Percentiles rank a stretch among this genome's conserved stretches.
These are phyloP conservation scores for Scortum barcoo DNA, from an alignment of 2,113 vertebrate genomes.

Conservation along the genomic window DNA sequence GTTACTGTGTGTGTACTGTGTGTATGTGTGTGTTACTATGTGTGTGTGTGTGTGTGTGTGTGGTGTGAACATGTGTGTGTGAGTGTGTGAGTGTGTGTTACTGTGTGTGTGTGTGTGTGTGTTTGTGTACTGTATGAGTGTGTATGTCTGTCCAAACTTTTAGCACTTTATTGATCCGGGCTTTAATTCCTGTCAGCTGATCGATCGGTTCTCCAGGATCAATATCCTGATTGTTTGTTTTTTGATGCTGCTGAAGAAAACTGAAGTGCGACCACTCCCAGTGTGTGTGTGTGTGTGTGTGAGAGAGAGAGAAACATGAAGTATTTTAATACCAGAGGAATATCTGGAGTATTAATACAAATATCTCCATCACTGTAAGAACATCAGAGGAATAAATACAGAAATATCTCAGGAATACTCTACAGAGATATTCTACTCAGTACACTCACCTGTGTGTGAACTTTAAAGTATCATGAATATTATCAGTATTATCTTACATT, in stretches of 20 bases:
- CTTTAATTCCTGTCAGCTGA: constrained; percentile 30
- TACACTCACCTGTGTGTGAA: too few relatives aligned
- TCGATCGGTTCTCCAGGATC: constrained; percentile 35
- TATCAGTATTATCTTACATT: too few relatives aligned
- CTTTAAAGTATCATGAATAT: too few relatives aligned
- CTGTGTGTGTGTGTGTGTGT: not conserved
- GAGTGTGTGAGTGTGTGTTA: not conserved
- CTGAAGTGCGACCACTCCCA: constrained; percentile 66
- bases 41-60: not conserved
- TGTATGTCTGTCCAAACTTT: constrained; percentile 20
- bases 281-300: constrained; percentile 28
- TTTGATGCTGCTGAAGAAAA: constrained; percentile 31
- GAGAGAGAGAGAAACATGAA: not conserved
- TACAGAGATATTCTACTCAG: too few relatives aligned
- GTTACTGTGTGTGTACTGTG: constrained; percentile 1
- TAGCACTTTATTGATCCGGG: constrained; percentile 8
- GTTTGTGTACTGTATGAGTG: too few relatives aligned
- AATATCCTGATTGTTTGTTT: not conserved
- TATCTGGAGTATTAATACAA: too few relatives aligned
- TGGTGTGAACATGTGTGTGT: not conserved
- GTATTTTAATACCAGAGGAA: too few relatives aligned
- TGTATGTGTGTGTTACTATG: too few relatives aligned
- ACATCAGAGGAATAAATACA: too few relatives aligned
- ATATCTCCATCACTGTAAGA: too few relatives aligned
- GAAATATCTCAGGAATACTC: too few relatives aligned